Percentiles rank a stretch among this genome's conserved stretches.
Evolutionary conservation across 2,797 vertebrate species (phyloP).

Genomic region (Sylvia borin): DNA sequence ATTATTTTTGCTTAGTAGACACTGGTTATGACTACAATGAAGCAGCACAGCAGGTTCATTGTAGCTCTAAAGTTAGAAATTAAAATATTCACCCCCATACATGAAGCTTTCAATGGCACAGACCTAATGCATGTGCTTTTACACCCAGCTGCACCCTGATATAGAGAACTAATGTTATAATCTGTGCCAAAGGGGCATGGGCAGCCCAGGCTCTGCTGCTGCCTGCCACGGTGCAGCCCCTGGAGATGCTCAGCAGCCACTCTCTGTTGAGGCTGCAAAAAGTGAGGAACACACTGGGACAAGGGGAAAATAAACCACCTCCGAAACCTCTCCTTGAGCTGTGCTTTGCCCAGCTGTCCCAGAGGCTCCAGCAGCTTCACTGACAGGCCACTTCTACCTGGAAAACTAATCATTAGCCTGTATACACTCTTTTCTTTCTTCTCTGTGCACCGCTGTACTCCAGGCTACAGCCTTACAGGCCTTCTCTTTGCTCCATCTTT

Average conservation of each 20-base stretch:
- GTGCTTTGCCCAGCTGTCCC: background rate
- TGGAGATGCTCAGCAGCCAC: background rate
- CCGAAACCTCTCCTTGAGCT: background rate
- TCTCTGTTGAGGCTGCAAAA: background rate
- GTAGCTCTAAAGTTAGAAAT: background rate
- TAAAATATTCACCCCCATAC: background rate
- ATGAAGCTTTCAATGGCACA: background rate
- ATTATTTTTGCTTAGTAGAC: background rate
- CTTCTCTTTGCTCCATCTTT: background rate
- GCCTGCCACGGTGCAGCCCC: background rate
- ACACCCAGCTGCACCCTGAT: background rate
- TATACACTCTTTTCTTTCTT: background rate
- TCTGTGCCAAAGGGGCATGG: rapidly evolving
- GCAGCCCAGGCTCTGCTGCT: background rate
- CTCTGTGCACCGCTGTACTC: background rate
- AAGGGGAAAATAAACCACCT: background rate
- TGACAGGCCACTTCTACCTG: background rate
- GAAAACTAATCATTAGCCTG: background rate
- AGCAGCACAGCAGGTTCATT: background rate
- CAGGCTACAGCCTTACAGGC: background rate
- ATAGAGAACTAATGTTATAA: background rate
- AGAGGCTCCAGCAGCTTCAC: background rate
- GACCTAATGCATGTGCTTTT: background rate
- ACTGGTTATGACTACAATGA: background rate
- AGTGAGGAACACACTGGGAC: background rate